These are phyloP conservation scores for Volucella inflata DNA, from an alignment of 2,888 invertebrate species.

Conservation along the genomic window DNA sequence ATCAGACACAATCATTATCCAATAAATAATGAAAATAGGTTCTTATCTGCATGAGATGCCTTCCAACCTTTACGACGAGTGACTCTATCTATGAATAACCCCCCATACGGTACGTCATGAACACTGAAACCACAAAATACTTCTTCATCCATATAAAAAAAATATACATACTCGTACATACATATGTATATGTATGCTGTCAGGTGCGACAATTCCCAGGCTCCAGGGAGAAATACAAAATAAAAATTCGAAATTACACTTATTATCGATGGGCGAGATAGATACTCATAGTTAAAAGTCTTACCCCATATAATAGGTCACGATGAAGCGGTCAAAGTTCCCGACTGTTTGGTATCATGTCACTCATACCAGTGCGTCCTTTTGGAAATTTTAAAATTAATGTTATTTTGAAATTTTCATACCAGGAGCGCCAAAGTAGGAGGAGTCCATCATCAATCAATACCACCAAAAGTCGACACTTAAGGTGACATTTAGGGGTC, in stretches of 20 bases:
- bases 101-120: constrained; percentile 22
- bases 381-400: constrained; percentile 35
- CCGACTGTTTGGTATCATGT: constrained; percentile 50
- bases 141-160: neutral
- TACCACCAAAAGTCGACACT: constrained; percentile 54
- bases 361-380: constrained; percentile 28
- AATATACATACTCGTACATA: neutral
- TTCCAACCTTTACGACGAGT: no score
- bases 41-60: no score
- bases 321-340: constrained; percentile 58
- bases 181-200: constrained; percentile 22
- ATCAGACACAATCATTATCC: neutral
- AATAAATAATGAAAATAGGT: constrained; percentile 3
- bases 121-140: constrained; percentile 27
- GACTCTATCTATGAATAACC: neutral
- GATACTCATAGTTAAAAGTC: neutral
- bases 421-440: constrained; percentile 54
- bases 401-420: constrained; percentile 59
- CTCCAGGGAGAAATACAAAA: constrained; percentile 6
- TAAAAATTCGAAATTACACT: constrained; percentile 65
- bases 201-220: constrained; percentile 71
- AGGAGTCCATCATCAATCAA: constrained; percentile 58
- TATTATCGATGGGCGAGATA: constrained; percentile 64
- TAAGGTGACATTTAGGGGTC: constrained; percentile 48
- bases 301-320: constrained; percentile 54